Conservation (phyloP, 2,113 vertebrate genomes). For the Malurus cyaneus region DNA sequence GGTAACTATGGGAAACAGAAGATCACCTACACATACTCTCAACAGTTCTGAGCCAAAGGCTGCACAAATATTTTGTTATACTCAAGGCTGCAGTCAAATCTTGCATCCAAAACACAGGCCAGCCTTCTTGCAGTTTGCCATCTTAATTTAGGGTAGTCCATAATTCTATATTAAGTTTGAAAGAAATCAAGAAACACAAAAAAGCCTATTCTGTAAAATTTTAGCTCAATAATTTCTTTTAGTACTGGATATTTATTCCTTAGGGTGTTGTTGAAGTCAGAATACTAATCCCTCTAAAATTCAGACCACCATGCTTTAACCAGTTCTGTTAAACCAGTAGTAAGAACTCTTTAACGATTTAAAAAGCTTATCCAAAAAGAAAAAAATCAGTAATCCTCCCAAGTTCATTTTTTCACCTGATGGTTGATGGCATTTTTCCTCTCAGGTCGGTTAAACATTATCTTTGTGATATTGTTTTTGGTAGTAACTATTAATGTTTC, state of each 20-base stretch:
- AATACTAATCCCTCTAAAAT: neutral
- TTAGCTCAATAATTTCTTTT: neutral
- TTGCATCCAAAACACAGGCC: neutral
- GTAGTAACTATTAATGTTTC: slow-evolving; percentile 79
- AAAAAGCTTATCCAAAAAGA: neutral
- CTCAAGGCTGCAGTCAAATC: neutral
- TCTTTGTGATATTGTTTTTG: slow-evolving; percentile 86
- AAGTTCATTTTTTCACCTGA: slow-evolving; percentile 68
- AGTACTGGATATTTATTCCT: neutral
- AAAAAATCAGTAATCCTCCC: neutral
- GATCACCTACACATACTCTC: neutral
- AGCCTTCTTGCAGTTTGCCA: neutral
- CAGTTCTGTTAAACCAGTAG: neutral
- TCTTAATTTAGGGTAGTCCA: neutral
- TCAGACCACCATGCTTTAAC: neutral
- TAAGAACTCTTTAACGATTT: neutral
- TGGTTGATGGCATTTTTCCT: slow-evolving; percentile 89
- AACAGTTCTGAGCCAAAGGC: neutral
- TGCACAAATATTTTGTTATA: neutral
- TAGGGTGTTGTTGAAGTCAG: neutral
- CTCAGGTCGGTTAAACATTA: slow-evolving; percentile 86
- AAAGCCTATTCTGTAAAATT: neutral
- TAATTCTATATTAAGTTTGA: neutral
- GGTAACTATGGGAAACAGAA: neutral
- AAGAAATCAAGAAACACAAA: neutral